These are phyloP conservation scores for Diglossa cyanea DNA, from an alignment of 2,797 vertebrate species.

Conservation along the genomic window DNA sequence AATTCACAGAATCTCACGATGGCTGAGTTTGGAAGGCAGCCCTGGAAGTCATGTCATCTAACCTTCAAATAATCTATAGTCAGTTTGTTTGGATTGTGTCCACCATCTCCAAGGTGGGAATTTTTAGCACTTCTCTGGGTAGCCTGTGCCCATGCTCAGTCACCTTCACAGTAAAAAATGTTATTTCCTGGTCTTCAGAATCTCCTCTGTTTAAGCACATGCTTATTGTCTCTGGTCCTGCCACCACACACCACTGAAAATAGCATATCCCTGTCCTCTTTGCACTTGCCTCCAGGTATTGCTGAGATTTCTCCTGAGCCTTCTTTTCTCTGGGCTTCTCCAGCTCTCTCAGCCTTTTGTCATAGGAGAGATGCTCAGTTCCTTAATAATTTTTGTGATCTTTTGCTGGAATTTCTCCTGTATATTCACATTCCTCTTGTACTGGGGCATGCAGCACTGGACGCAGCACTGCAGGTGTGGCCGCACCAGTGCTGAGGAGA, in stretches of 20 bases:
- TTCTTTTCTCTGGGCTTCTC: background rate
- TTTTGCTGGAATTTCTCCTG: background rate
- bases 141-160: accelerated
- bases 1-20: background rate
- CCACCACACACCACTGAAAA: background rate
- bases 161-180: background rate
- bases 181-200: background rate
- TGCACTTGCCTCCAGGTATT: background rate
- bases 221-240: accelerated
- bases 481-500: background rate
- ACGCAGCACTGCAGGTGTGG: background rate
- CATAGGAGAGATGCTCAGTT: accelerated
- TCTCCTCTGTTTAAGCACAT: background rate
- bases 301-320: background rate
- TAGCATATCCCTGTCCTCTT: background rate
- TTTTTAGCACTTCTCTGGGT: background rate
- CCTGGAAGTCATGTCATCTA: background rate
- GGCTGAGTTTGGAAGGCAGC: background rate
- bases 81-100: background rate
- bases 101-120: background rate
- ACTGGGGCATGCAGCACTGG: accelerated
- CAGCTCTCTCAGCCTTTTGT: background rate
- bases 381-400: background rate
- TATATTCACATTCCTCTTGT: background rate
- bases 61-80: background rate